A percentile compares a stretch with the other conserved stretches of the same genome.
Evolutionary conservation across 1,140 invertebrate genomes (phyloP).

Genomic region (Caenorhabditis elegans): WBcel235 BX284604.4:561501-562000

Average conservation of each 20-base stretch:
- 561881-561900: conserved; percentile 11
- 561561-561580: conserved; percentile 23
- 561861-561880: background rate
- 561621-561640: background rate
- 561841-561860: background rate
- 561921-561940: background rate
- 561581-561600: conserved; percentile 1
- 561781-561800: background rate
- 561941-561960: background rate
- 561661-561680: conserved; percentile 2
- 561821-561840: background rate
- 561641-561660: conserved; percentile 7
- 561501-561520: conserved; percentile 4
- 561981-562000: background rate
- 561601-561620: conserved; percentile 28
- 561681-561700: background rate
- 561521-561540: conserved; percentile 21
- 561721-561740: too few species aligned
- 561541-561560: conserved; percentile 32
- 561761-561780: conserved; percentile 17
- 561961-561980: conserved; percentile 9
- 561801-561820: conserved; percentile 20
- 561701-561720: background rate
- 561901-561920: conserved; percentile 12
- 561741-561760: conserved; percentile 6